Conservation (phyloP, 1,140 invertebrate species). For the Lamellibrachia luymesi region DNA sequence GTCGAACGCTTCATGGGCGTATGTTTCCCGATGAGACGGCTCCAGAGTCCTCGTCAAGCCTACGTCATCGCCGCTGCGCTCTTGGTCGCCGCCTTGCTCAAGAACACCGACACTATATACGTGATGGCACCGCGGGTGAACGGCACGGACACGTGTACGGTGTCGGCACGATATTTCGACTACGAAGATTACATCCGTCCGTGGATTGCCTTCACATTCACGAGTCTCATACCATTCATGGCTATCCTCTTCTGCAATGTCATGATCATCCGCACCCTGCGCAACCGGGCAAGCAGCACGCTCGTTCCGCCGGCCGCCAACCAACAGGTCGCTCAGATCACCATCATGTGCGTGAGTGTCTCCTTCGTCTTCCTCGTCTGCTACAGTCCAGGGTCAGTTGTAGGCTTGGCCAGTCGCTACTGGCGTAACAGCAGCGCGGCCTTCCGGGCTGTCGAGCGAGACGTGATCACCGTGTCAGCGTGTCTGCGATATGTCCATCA, state of each 20-base stretch:
- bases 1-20: slow-evolving; percentile 35
- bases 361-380: slow-evolving; percentile 28
- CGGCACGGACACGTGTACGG: slow-evolving; percentile 9
- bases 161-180: slow-evolving; percentile 10
- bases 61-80: neutral
- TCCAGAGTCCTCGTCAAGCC: neutral
- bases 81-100: neutral
- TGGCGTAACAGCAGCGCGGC: slow-evolving; percentile 2
- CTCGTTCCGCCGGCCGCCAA: neutral
- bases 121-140: slow-evolving; percentile 5
- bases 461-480: slow-evolving; percentile 21
- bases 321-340: slow-evolving; percentile 15
- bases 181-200: slow-evolving; percentile 26
- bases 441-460: slow-evolving; percentile 8
- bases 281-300: neutral
- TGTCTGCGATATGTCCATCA: slow-evolving; percentile 26
- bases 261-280: slow-evolving; percentile 23
- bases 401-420: slow-evolving; percentile 18
- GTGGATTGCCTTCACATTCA: slow-evolving; percentile 28
- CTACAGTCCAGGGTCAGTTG: slow-evolving; percentile 19
- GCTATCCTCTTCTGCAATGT: slow-evolving; percentile 28
- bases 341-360: slow-evolving; percentile 24
- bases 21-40: slow-evolving; percentile 30
- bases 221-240: slow-evolving; percentile 22
- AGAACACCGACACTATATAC: slow-evolving; percentile 26